Base-by-base conservation (phyloP, 2,797 vertebrate genomes). In the Dicrostonyx torquatus region DNA sequence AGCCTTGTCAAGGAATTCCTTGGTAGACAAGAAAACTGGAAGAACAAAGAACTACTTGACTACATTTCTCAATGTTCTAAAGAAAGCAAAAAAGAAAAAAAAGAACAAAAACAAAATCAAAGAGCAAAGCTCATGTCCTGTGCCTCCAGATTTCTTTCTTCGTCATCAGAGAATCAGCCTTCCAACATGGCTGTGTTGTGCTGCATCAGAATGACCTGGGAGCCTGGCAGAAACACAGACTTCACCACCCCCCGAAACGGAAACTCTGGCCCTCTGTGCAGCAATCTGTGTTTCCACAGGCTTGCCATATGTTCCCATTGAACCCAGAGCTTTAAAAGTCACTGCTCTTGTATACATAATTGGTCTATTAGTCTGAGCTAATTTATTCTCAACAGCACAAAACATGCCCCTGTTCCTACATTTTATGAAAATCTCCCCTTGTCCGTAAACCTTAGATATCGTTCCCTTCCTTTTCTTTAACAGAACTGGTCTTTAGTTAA, bases 321-420 rank as follows among this genome's bases (percentile, higher is more conserved):
- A 9, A 94, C 20, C 53, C 12, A 76, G 58, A 89, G 45, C 9
- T 91, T 90, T 93, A 76, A 86, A 96, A 76, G 60, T 48, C 37
- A 50, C 17, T 48, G 18, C 58, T 87, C 5, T 89, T 20, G 7
- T 4, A 13, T 18, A 53, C 5, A 91, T 62, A 79, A 91, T 77
- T 17, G 68, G 29, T 48, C 37, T 80, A 66, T 89, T 66, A 37
- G 29, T 78, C n/a, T 62, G 70, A 73, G 22, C 20, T 86, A 29
- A 80, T 75, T 90, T 90, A 78, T 94, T 88, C 55, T 87, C 34
- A 70, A 62, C 40, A 58, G 29, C 31, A 22, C 29, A 53, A 4
- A 85, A 45, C 50, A 85, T 60, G 26, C 64, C n/a, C 29, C 73
- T 66, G 6, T 53, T 76, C n/a, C 45, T 83, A n/a, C 17, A 64